Conservation (phyloP, 2,888 invertebrate species). For the Choristoneura rosaceana region DNA sequence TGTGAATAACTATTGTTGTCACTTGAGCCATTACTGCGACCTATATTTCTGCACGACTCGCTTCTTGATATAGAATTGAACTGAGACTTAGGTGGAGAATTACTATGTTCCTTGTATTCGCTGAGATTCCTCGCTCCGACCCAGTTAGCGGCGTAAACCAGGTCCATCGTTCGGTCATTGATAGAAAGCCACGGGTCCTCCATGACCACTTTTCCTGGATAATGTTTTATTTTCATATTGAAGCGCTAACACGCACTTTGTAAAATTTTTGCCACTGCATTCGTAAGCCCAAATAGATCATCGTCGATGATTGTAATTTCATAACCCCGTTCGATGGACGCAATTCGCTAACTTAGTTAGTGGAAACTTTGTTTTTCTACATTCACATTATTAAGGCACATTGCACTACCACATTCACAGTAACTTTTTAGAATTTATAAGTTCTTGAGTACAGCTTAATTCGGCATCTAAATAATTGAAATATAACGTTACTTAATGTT, state of each 20-base stretch:
- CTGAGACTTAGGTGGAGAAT: conserved; percentile 65
- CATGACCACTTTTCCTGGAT: conserved; percentile 93
- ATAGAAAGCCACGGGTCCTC: conserved; percentile 90
- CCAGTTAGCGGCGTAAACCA: conserved; percentile 95
- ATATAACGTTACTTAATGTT: conserved; percentile 10
- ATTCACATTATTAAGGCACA: conserved; percentile 31
- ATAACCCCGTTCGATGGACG: conserved; percentile 53
- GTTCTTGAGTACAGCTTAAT: conserved; percentile 21
- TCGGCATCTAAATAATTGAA: conserved; percentile 14
- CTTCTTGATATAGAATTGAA: conserved; percentile 82
- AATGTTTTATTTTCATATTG: conserved; percentile 92
- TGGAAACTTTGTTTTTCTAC: conserved; percentile 25
- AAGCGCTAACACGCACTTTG: conserved; percentile 7
- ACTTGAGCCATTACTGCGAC: conserved; percentile 66
- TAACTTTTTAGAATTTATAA: conserved; percentile 9
- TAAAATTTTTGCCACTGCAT: conserved; percentile 14
- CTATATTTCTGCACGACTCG: conserved; percentile 80
- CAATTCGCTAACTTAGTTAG: conserved; percentile 37
- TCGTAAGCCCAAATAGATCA: conserved; percentile 24
- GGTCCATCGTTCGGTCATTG: conserved; percentile 89
- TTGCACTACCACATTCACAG: conserved; percentile 5
- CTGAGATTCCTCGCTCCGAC: conserved; percentile 88
- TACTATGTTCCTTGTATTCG: conserved; percentile 70
- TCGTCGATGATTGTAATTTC: conserved; percentile 51
- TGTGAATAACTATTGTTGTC: conserved; percentile 65